Base-by-base conservation (phyloP, 2,888 invertebrate genomes). In the Parasteatoda lunata region DNA sequence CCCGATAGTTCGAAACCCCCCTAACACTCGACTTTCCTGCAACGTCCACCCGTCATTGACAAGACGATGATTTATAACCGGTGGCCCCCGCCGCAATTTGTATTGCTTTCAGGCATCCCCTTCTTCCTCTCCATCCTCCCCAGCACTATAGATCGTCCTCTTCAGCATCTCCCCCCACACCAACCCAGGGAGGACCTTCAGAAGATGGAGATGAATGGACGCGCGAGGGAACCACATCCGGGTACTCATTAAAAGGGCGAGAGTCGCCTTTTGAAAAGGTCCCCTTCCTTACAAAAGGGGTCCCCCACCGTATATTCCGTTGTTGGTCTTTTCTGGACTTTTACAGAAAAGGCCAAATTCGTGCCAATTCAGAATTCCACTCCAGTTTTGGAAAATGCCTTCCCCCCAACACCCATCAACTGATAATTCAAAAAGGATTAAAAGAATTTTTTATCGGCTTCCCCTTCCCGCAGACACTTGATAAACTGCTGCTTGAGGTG, bases 31-130 rank as follows among this genome's bases (percentile, higher is more conserved):
- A 72, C 77, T 72, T 77, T 77, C 77, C 77, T 72, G 72, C 75
- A 75, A 66, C 87, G 77, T 73, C 88, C 88, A 82, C 79, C 83
- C 83, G 83, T 69, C 79, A 88, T 84, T 88, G 88, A 88, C 88
- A 88, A 79, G 83, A 75, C 83, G 83, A 88, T 88, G 88, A 88
- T 88, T 88, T 88, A 88, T 88, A 88, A 75, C 88, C 82, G 66
- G 83, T 78, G 78, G 72, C 77, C 81, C 83, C 85, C 80, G 84
- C 84, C 88, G 84, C 88, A 88, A 88, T 88, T 88, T 88, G 88
- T 88, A 88, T 84, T 88, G 88, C 86, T 81, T 86, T 81, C 87
- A 77, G 70, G 72, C 51, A 59, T 30, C 68, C 75, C 52, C 47
- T 45, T 15, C 64, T 65, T 4, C 54, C 45, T 51, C 69, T 15